Conservation (phyloP, 2,888 invertebrate genomes). For the Lamellibrachia columna region DNA sequence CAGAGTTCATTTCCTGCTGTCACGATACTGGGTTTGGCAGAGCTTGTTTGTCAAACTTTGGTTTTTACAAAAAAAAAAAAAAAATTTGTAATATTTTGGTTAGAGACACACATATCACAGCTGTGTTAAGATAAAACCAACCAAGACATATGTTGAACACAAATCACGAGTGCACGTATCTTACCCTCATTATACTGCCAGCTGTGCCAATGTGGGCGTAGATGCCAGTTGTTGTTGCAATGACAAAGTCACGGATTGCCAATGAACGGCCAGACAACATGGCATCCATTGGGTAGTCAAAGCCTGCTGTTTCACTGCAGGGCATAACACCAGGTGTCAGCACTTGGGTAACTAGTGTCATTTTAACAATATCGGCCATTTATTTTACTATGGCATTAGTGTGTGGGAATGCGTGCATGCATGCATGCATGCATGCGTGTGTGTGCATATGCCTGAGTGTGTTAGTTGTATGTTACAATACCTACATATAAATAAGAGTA, state of each 20-base stretch:
- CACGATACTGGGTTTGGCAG: no score
- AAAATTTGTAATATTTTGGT: no score
- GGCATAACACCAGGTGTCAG: neutral
- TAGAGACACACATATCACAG: no score
- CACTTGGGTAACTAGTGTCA: neutral
- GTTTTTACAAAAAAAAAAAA: no score
- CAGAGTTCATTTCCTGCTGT: no score
- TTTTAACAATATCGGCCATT: neutral
- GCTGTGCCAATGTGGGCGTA: conserved; percentile 61
- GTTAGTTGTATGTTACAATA: neutral
- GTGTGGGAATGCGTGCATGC: neutral
- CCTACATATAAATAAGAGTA: neutral
- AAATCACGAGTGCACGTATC: conserved; percentile 13
- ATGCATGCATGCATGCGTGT: neutral
- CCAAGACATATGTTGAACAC: neutral
- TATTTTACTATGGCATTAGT: neutral
- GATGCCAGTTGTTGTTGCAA: conserved; percentile 62
- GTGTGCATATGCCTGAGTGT: neutral
- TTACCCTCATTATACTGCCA: conserved; percentile 60
- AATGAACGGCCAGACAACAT: conserved; percentile 62
- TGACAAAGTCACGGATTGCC: conserved; percentile 62
- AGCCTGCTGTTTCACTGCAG: conserved; percentile 32
- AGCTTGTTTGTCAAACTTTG: no score
- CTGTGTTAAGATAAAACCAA: neutral
- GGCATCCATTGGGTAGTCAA: conserved; percentile 60